phyloP scores from a whole-genome alignment of 2,113 vertebrate species.

The Strix aluco region DNA sequence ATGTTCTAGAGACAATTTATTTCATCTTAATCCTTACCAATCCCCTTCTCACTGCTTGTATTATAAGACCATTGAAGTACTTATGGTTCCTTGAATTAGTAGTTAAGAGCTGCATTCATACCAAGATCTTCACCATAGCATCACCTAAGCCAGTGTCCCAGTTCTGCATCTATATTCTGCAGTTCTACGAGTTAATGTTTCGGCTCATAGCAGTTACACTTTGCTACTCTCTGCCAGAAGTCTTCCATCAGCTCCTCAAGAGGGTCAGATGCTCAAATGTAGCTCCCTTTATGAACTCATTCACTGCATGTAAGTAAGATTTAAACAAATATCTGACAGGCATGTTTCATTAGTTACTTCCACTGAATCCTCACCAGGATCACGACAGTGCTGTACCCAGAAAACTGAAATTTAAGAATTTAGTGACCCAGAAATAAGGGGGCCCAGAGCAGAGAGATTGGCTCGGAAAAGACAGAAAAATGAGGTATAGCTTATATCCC shows the following conservation, averaged over 20 bases:
- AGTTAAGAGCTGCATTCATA: background rate
- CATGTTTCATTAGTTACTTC: background rate
- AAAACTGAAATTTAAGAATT: background rate
- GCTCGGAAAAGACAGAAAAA: background rate
- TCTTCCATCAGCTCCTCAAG: background rate
- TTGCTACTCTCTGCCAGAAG: background rate
- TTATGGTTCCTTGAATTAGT: background rate
- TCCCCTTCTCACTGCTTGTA: background rate
- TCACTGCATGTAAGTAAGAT: background rate
- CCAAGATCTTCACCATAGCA: background rate
- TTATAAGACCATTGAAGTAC: background rate
- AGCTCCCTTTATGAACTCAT: background rate
- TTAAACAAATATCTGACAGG: background rate
- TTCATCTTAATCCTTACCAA: background rate
- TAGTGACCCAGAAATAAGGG: background rate
- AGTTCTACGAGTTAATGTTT: fast-evolving
- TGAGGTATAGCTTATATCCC: background rate
- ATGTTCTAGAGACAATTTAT: background rate
- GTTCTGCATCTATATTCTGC: background rate
- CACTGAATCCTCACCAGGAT: background rate
- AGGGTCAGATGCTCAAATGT: background rate
- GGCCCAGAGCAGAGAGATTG: background rate
- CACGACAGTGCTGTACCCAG: background rate
- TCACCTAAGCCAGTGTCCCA: background rate
- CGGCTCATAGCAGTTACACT: fast-evolving